Base-by-base conservation (phyloP, 2,888 invertebrate species). In the Rugalucina vietnamica region DNA sequence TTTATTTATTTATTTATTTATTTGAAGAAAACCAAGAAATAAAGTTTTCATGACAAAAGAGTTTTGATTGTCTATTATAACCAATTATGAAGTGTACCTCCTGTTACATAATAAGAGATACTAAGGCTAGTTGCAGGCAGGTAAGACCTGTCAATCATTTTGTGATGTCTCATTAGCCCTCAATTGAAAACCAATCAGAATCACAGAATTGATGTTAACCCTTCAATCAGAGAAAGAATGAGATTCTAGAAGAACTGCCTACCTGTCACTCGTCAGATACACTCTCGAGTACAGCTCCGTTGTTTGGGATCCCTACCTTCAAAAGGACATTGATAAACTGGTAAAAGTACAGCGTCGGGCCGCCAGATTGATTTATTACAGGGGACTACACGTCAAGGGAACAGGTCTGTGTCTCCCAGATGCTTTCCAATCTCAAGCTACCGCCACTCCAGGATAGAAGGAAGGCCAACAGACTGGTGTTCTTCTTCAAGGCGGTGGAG, bases 301-400 rank as follows among this genome's bases (percentile, higher is more conserved):
- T 54, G 69, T 76, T n/a, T 76, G 76, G 76, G 76, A 76, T 21
- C 65, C 76, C 18, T 76, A 69, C n/a, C 29, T 60, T 8, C 57
- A 76, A 37, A 70, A 70, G 24, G 78, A 78, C 50, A 78, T 70
- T 21, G 36, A 79, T 29, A 72, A 54, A 37, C 14, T 72, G 32
- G 78, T 57, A 71, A 29, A 50, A n/a, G 49, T 71, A 3, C 78
- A 78, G 36, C 43, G 78, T 21, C 54, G n/a, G 27, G 71, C 72
- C 3, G 78, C 78, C 18, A 27, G 71, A n/a, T 71, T 76, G n/a
- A n/a, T n/a, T 79, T 32, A 54, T 79, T 34, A 54, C 54, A 27
- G 57, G 57, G 2, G 72, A 78, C 37, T 79, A 79, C 24, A 60
- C 29, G 29, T 18, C 54, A 21, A 54, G 54, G n/a, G 54, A 54